Percentiles rank a stretch among this genome's conserved stretches.
phyloP scores from a whole-genome alignment of 1,140 invertebrate genomes.

The Prorops nasuta region DNA sequence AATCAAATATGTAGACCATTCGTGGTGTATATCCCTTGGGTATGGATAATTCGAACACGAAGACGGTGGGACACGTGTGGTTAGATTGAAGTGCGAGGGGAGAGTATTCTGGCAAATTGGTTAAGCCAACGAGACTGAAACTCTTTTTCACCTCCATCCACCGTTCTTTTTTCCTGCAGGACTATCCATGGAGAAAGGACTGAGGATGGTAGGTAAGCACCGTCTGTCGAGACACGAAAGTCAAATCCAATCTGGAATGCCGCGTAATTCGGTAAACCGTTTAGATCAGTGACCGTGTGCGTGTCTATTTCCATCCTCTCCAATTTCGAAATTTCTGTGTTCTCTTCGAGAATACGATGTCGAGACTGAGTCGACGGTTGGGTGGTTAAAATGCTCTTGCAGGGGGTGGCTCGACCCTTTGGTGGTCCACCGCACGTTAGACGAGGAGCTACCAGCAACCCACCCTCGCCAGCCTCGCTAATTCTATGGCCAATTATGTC shows the following conservation, averaged over 20 bases:
- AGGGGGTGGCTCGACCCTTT: conserved; percentile 10
- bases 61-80: too few species aligned
- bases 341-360: too few species aligned
- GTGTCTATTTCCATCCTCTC: conserved; percentile 38
- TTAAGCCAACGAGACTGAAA: conserved; percentile 15
- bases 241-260: conserved; percentile 41
- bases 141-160: conserved; percentile 3
- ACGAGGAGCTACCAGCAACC: conserved; percentile 12
- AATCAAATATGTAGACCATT: too few species aligned
- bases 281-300: conserved; percentile 23
- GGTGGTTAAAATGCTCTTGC: neutral
- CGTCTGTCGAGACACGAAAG: conserved; percentile 18
- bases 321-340: conserved; percentile 36
- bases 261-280: conserved; percentile 42
- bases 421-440: conserved; percentile 35
- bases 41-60: too few species aligned
- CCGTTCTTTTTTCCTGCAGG: too few species aligned
- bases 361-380: conserved; percentile 2
- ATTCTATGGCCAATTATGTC: conserved; percentile 46
- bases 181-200: too few species aligned
- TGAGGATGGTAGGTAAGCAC: too few species aligned
- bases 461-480: conserved; percentile 39
- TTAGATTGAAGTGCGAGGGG: too few species aligned
- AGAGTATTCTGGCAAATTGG: conserved; percentile 32
- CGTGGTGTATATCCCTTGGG: too few species aligned